Conservation (phyloP, 2,888 invertebrate species). For the Epirrhoe tristata region DNA sequence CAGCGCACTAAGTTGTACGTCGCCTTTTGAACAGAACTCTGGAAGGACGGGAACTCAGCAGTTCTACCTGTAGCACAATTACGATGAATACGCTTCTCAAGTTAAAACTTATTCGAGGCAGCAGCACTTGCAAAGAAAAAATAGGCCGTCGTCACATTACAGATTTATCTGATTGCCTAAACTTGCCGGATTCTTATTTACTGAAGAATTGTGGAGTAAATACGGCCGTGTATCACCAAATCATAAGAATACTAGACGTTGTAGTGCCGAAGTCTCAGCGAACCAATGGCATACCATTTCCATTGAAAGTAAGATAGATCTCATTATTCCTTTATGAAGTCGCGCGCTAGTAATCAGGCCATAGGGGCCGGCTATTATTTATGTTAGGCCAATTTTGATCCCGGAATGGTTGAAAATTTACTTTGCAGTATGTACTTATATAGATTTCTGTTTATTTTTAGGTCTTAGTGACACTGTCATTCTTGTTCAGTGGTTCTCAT, state of each 20-base stretch:
- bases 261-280: conserved; percentile 64
- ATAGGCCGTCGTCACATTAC: conserved; percentile 53
- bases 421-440: neutral
- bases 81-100: conserved; percentile 41
- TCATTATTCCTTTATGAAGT: neutral
- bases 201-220: conserved; percentile 61
- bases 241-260: conserved; percentile 61
- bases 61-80: neutral
- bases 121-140: conserved; percentile 57
- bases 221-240: conserved; percentile 56
- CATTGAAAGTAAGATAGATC: conserved; percentile 58
- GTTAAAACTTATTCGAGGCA: conserved; percentile 60
- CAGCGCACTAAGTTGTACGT: too few species aligned
- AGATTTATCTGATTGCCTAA: conserved; percentile 57
- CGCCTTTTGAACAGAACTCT: too few species aligned
- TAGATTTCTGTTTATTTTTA: conserved; percentile 33
- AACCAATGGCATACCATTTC: conserved; percentile 68
- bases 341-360: too few species aligned
- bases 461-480: conserved; percentile 65
- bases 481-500: conserved; percentile 63
- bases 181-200: conserved; percentile 62
- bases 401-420: neutral
- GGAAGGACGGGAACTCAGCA: too few species aligned
- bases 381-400: too few species aligned
- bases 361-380: too few species aligned